Evolutionary conservation across 2,888 invertebrate species (phyloP), one percentile per base, ranked within the genome.

Genomic region (Andrena bucephala): DNA sequence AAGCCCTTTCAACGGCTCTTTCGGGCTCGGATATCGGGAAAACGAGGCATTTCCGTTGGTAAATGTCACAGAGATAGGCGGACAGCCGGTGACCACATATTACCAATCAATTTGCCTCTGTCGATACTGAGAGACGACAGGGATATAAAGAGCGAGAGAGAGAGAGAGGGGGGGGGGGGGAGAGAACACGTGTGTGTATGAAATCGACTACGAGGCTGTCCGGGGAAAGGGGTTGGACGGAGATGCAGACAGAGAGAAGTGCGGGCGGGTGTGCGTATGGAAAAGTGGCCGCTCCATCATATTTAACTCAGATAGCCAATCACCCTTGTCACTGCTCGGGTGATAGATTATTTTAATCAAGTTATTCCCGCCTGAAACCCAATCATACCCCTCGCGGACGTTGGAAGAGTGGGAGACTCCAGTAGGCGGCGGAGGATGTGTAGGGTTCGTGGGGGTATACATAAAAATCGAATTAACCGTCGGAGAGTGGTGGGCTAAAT

Each of bases 271-370:
- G 65, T 69, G 65, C 70, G 80, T 63, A 74, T 81, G 84, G 77
- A 85, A 85, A 83, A 73, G 83, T 74, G 77, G 71, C 67, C 87
- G 83, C 88, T 92, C 89, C 87, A 91, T 92, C 92, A 91, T 89
- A 91, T 89, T 91, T 89, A 90, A 89, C 90, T 90, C 86, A 84
- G 85, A 88, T 89, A 88, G 90, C 89, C 90, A 88, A 91, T 91
- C 89, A 87, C 75, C 85, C 87, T 89, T 89, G 90, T 91, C 91
- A 88, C 86, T 86, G 86, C 52, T 62, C 77, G 78, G 79, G 85
- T 92, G 91, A 92, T 90, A 89, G 90, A 92, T 92, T 89, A 90
- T 91, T 92, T 92, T 91, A 91, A 92, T 92, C 90, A 90, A 92
- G 87, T 90, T 90, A 90, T 87, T 86, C 78, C 62, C 80, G 68